Evolutionary conservation across 2,888 invertebrate species (phyloP), one percentile per base, ranked within the genome.

Genomic region (Phytoseiulus persimilis): DNA sequence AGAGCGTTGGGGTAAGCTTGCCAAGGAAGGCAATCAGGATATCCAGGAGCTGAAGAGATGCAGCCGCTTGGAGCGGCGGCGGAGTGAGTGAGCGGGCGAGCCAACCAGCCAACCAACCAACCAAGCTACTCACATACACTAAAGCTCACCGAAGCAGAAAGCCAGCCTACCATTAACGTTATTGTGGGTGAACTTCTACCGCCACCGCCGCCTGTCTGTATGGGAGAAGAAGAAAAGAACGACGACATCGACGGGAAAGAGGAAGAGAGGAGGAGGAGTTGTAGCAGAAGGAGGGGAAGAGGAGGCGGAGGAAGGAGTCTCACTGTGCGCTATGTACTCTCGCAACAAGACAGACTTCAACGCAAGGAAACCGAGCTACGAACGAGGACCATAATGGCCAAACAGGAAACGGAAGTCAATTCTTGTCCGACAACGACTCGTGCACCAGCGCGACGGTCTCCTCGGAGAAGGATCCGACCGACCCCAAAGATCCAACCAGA

Each of bases 331-430:
- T 14, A n/a, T n/a, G 65, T 14, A 65, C 65, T 28, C 65, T 65
- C 18, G 65, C 65, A 65, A 65, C 65, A 65, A 65, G 65, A 28
- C 65, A 65, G 65, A 28, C 65, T 65, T 28, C 65, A 28, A 65
- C 65, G 65, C 39, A 39, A 39, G 9, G 39, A 39, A 65, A 65
- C 65, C 23, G 28, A 65, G 23, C 23, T 14, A 18, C 65, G 65
- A 65, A 65, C n/a, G 32, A 87, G 87, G 87, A 39, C 87, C 87
- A 87, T 87, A 87, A 87, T 87, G 87, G 87, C 87, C 87, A 87
- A 87, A 87, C 87, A 87, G 87, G 87, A 87, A 87, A 87, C 87
- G 87, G 87, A 87, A 87, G 87, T 87, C 87, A 87, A 87, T 87
- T 87, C 87, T 87, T 87, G 87, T 87, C 87, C 87, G 65, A 65